Evolutionary conservation across 2,888 invertebrate genomes (phyloP), one percentile per base, ranked within the genome.

Genomic region (Chrysodeixis includens): DNA sequence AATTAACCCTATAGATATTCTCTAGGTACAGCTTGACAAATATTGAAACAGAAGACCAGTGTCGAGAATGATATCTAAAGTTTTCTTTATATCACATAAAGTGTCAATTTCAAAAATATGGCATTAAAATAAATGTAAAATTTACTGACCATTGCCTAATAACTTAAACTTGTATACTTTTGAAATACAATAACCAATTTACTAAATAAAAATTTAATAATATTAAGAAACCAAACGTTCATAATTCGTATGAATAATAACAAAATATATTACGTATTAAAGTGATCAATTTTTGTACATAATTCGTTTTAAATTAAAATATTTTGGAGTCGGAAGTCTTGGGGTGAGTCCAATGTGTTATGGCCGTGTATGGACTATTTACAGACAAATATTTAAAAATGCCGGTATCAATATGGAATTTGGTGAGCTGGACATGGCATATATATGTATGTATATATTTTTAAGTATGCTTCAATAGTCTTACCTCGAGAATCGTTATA

Each of bases 201-300:
- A 44, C 32, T 46, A 12, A 16, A 51, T 57, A 18, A 57, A 26
- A 58, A 14, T 20, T 14, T 30, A 9, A 40, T 35, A 52, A 18
- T 20, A 54, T 30, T 26, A 71, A 18, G 46, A 56, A 61, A 56
- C 32, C 55, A 44, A 61, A 32, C 26, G 32, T 57, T 46, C 49
- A 68, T 40, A 16, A 22, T 30, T 55, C 44, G 30, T 30, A 52
- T 56, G 32, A 57, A 30, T 44, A 57, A n/a, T 71, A 54, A 73
- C 51, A 62, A 56, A 60, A 71, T 62, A 62, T 73, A 62, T 68
- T 73, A 73, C 66, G 56, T 65, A 70, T 49, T 54, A 30, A 44
- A 54, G 16, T 58, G 26, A 70, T 75, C 62, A 57, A 10, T 54
- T 18, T 62, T 65, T 62, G 62, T 62, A 62, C 58, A 71, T 62